Conservation (phyloP, 2,888 invertebrate genomes). For the Ophion slaviceki region DNA sequence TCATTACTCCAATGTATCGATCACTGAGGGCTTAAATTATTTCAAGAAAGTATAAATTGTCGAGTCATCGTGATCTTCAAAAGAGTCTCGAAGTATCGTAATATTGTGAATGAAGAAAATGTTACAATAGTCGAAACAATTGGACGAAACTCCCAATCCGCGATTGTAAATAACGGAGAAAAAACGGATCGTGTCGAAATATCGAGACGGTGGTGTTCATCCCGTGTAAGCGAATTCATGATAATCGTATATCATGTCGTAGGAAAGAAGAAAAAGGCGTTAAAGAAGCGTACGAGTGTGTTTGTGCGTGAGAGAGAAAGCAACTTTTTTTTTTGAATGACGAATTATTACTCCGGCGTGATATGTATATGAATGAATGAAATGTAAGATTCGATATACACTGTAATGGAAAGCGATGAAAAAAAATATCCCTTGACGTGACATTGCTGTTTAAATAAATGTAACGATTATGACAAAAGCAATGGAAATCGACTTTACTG, state of each 20-base stretch:
- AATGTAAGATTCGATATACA: slow-evolving; percentile 68
- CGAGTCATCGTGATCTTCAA: neutral
- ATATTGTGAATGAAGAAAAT: neutral
- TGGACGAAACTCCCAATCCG: slow-evolving; percentile 25
- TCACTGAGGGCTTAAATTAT: neutral
- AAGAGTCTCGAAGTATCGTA: neutral
- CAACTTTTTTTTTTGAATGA: slow-evolving; percentile 39
- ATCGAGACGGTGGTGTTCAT: slow-evolving; percentile 66
- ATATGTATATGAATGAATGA: slow-evolving; percentile 42
- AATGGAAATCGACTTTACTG: slow-evolving; percentile 34
- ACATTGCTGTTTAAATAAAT: slow-evolving; percentile 81
- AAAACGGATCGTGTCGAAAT: slow-evolving; percentile 15
- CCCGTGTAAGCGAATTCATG: slow-evolving; percentile 61
- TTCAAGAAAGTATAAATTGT: slow-evolving; percentile 10
- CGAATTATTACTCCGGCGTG: slow-evolving; percentile 42
- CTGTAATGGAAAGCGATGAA: slow-evolving; percentile 65
- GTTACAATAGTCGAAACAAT: slow-evolving; percentile 41
- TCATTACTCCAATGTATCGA: neutral
- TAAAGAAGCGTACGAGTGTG: slow-evolving; percentile 49
- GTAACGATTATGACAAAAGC: slow-evolving; percentile 77
- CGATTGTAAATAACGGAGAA: slow-evolving; percentile 55
- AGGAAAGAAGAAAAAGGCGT: slow-evolving; percentile 62
- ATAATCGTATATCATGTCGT: slow-evolving; percentile 77
- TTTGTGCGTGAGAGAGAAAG: slow-evolving; percentile 35
- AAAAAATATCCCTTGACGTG: slow-evolving; percentile 79